Base-by-base conservation (phyloP, 2,113 vertebrate genomes). In the Rhombomys opimus region DNA sequence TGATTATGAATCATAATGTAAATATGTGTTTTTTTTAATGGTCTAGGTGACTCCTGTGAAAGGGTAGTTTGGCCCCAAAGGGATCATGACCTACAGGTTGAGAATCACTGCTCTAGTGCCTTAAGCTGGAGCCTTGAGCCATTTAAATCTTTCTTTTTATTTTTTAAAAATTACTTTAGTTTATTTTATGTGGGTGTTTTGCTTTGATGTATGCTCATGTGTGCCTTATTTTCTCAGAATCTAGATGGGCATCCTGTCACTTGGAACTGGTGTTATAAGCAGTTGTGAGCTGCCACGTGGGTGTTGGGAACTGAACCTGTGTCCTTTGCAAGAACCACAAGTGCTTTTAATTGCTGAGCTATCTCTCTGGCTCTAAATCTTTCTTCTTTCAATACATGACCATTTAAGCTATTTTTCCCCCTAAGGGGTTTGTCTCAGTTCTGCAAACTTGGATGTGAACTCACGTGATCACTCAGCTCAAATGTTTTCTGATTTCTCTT, bases 401-500 rank as follows among this genome's bases (percentile, higher is more conserved):
- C 50, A 54, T 57, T 50, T 17, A 80, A 41, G 46, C 15, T 35
- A 20, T 18, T 73, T 15, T 41, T 96, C 75, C 63, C 54, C 46
- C 41, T 18, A 68, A 75, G 17, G 59, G 18, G 2, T 88, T 23
- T 92, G 61, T 18, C 73, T 89, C 54, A 78, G 9, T 30, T 72
- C 78, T 59, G 54, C 50, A 63, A 23, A 63, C 95, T 84, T 73
- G 65, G 38, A 18, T 84, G 15, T 57, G 20, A 73, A 85, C 25
- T 88, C 82, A 23, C 35, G n/a, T 46, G 61, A 88, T 52, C 75
- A 7, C 22, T 87, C n/a, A 57, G 11, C 54, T 76, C 61, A 88
- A 65, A 59, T 81, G 23, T 35, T 94, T 95, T 59, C 32, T 72
- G 17, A 88, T 80, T 92, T 88, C 57, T 52, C 32, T 88, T 90